These are phyloP conservation scores for Drosophila macrospina DNA, from an alignment of 2,888 invertebrate species.

Conservation along the genomic window DNA sequence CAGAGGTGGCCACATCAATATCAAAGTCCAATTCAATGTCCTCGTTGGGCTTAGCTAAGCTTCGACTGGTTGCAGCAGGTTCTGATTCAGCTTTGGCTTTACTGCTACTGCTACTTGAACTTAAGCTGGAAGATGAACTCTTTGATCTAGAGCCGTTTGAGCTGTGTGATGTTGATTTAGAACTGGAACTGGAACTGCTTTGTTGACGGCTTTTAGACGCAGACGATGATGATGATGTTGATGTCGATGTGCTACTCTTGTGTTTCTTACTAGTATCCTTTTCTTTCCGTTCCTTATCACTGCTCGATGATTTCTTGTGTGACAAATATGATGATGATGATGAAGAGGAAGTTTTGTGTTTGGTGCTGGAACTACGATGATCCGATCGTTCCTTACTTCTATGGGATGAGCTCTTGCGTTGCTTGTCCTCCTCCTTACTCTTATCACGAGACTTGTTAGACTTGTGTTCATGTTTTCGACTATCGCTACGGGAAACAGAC, in stretches of 20 bases:
- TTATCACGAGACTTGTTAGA: constrained; percentile 44
- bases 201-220: constrained; percentile 47
- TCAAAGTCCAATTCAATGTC: constrained; percentile 80
- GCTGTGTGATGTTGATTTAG: constrained; percentile 46
- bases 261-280: constrained; percentile 40
- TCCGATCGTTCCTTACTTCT: constrained; percentile 44
- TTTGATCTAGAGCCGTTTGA: constrained; percentile 50
- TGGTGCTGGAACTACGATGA: constrained; percentile 59
- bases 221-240: constrained; percentile 46
- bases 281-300: constrained; percentile 59
- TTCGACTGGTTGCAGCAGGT: background rate
- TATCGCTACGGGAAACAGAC: constrained; percentile 35
- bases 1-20: constrained; percentile 85
- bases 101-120: constrained; percentile 29
- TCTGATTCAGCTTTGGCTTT: constrained; percentile 32
- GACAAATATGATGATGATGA: constrained; percentile 58
- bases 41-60: constrained; percentile 16
- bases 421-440: constrained; percentile 49
- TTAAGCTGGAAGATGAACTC: constrained; percentile 36
- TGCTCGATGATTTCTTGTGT: constrained; percentile 55
- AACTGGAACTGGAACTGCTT: constrained; percentile 57
- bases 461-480: constrained; percentile 49
- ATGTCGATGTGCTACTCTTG: constrained; percentile 46
- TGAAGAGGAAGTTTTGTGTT: constrained; percentile 58
- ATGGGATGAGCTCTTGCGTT: constrained; percentile 35